Percentiles rank a stretch among this genome's conserved stretches.
phyloP scores from a whole-genome alignment of 2,113 vertebrate genomes.

The Protobothrops flavoviridis region DNA sequence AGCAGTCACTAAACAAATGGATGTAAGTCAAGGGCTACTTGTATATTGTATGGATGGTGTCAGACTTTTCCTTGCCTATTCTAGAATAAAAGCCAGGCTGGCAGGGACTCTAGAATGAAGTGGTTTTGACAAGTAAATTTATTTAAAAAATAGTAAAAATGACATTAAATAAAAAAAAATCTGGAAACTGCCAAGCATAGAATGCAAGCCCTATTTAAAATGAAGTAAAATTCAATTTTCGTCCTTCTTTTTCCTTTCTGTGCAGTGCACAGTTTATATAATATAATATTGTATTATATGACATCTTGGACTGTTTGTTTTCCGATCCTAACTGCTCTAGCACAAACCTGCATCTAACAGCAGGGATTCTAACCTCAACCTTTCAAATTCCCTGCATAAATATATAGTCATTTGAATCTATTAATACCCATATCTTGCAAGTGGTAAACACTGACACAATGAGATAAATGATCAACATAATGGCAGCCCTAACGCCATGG shows the following conservation, averaged over 20 bases:
- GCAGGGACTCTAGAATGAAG: background rate
- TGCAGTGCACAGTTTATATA: background rate
- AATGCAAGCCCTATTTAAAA: background rate
- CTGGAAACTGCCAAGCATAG: background rate
- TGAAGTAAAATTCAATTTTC: background rate
- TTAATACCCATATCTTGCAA: background rate
- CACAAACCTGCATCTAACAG: background rate
- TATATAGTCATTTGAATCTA: background rate
- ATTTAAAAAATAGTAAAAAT: background rate
- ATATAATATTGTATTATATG: background rate
- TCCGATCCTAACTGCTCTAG: background rate
- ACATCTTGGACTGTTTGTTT: background rate
- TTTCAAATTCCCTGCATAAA: background rate
- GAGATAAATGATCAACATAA: background rate
- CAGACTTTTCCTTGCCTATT: background rate
- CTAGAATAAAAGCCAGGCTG: background rate
- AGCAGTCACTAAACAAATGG: background rate
- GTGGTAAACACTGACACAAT: background rate
- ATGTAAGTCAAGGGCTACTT: background rate
- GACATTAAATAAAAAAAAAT: background rate
- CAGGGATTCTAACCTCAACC: background rate
- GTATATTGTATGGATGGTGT: background rate
- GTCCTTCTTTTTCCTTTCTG: background rate
- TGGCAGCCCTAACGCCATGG: background rate
- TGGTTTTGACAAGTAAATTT: background rate